Evolutionary conservation across 2,113 vertebrate genomes (phyloP).

Genomic region (Oceanodroma tethys): DNA sequence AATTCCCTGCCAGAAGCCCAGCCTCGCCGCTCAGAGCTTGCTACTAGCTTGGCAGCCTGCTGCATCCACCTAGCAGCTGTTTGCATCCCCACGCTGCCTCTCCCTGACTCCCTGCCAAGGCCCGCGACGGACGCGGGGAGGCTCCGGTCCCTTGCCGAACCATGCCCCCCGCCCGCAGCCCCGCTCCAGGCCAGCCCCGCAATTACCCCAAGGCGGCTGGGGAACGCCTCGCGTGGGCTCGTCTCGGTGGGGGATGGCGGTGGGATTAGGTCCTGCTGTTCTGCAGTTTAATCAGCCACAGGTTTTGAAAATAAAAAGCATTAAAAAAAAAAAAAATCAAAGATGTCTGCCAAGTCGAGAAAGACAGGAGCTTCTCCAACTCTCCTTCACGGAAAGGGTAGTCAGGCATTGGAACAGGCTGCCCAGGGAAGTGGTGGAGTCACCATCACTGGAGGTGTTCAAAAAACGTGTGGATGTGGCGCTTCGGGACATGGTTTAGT

Average conservation of each 20-base stretch:
- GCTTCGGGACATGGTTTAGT: too few species aligned
- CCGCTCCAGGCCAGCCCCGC: fast-evolving
- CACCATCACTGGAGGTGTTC: too few species aligned
- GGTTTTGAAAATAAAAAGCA: background rate
- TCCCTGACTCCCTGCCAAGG: background rate
- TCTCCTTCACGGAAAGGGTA: too few species aligned
- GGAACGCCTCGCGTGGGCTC: fast-evolving
- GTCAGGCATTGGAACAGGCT: too few species aligned
- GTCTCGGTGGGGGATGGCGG: fast-evolving
- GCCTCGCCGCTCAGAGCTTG: background rate
- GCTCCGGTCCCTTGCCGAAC: fast-evolving
- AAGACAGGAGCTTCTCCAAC: background rate
- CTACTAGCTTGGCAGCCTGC: constrained; percentile 38
- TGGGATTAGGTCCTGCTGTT: background rate
- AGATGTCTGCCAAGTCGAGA: background rate
- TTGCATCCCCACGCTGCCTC: background rate
- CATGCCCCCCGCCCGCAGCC: background rate
- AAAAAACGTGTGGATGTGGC: too few species aligned
- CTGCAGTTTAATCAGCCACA: background rate
- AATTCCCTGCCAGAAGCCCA: background rate
- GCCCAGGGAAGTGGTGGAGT: too few species aligned
- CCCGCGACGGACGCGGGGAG: fast-evolving
- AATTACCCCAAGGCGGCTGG: fast-evolving
- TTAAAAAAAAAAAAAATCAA: background rate
- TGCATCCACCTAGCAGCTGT: background rate